Percentiles rank a stretch among this genome's conserved stretches.
phyloP scores from a whole-genome alignment of 2,113 vertebrate species.

The Macquaria ambigua region DNA sequence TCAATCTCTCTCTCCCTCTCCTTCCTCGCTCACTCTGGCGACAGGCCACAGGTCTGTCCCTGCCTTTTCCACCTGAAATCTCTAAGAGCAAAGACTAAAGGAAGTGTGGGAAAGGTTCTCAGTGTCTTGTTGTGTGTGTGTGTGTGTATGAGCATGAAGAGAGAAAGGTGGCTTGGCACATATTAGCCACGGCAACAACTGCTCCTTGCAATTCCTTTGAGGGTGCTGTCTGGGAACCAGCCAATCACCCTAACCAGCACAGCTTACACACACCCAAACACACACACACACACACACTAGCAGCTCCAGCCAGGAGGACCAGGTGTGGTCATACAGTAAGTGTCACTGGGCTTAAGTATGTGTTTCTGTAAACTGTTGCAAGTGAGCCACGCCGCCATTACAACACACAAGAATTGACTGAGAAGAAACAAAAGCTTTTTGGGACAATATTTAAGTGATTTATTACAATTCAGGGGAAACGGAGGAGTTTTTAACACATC shows the following conservation, averaged over 20 bases:
- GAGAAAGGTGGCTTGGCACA: slow-evolving; percentile 49
- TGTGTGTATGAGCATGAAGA: slow-evolving; percentile 8
- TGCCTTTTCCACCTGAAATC: slow-evolving; percentile 71
- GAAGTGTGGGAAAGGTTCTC: slow-evolving; percentile 26
- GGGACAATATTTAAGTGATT: slow-evolving; percentile 27
- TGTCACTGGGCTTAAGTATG: slow-evolving; percentile 29
- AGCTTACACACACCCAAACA: slow-evolving; percentile 6
- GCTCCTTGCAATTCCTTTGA: slow-evolving; percentile 50
- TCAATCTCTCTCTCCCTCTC: slow-evolving; percentile 56
- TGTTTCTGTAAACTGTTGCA: slow-evolving; percentile 22
- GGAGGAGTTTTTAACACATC: slow-evolving; percentile 45
- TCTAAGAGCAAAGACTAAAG: slow-evolving; percentile 33
- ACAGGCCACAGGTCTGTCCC: slow-evolving; percentile 48
- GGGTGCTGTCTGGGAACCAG: slow-evolving; percentile 55
- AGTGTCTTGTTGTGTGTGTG: not conserved
- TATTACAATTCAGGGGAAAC: slow-evolving; percentile 48
- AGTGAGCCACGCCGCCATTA: slow-evolving; percentile 5
- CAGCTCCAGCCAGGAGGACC: slow-evolving; percentile 39
- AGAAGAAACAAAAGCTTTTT: slow-evolving; percentile 30
- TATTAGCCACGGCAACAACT: slow-evolving; percentile 48
- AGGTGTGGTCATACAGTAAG: slow-evolving; percentile 48
- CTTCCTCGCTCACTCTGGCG: slow-evolving; percentile 46
- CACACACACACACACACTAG: slow-evolving; percentile 6
- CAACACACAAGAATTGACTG: slow-evolving; percentile 17
- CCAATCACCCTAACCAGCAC: slow-evolving; percentile 66